phyloP scores from a whole-genome alignment of 1,140 invertebrate genomes.

The Caenorhabditis brenneri region DNA sequence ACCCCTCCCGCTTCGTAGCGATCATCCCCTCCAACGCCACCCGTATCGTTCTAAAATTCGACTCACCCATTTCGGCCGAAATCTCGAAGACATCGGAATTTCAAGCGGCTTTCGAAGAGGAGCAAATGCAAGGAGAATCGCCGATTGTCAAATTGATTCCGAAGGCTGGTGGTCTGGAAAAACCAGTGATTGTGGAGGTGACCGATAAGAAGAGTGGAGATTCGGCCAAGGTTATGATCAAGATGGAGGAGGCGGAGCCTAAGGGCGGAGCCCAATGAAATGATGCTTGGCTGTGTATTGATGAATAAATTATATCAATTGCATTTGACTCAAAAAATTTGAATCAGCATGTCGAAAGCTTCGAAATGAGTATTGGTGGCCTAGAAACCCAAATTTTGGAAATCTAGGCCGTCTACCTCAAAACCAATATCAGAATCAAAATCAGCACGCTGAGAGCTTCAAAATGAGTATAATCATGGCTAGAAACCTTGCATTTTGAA shows the following conservation, averaged over 20 bases:
- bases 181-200: background rate
- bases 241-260: background rate
- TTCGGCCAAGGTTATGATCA: slow-evolving; percentile 11
- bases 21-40: background rate
- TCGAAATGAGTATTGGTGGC: too few species aligned
- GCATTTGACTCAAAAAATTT: too few species aligned
- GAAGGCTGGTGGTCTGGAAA: background rate
- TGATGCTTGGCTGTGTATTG: too few species aligned
- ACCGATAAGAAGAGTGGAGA: background rate
- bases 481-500: background rate
- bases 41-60: background rate
- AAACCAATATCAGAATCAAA: too few species aligned
- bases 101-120: background rate
- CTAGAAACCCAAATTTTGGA: too few species aligned
- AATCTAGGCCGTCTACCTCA: too few species aligned
- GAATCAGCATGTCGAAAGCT: too few species aligned
- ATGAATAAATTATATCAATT: too few species aligned
- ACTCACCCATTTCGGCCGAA: background rate
- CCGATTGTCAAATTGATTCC: background rate
- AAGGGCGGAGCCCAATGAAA: too few species aligned
- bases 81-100: slow-evolving; percentile 5
- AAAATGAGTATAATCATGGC: background rate
- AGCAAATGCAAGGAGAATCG: background rate
- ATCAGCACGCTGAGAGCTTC: background rate
- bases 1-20: background rate